These are phyloP conservation scores for Penelope pileata DNA, from an alignment of 2,113 vertebrate species.

Conservation along the genomic window DNA sequence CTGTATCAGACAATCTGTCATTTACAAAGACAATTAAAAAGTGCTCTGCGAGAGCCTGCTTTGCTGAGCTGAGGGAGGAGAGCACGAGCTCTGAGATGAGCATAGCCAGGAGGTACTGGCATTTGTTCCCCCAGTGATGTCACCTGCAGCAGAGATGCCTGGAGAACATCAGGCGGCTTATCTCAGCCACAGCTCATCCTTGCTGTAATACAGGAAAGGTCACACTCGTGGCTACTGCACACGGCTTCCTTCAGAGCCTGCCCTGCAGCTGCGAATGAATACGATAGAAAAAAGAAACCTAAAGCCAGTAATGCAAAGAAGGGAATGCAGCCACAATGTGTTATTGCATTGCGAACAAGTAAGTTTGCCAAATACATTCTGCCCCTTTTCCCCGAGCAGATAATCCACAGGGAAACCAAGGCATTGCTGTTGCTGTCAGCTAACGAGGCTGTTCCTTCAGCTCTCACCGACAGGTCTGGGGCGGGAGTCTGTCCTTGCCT, in stretches of 20 bases:
- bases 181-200: neutral
- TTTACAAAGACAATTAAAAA: neutral
- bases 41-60: neutral
- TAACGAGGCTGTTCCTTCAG: neutral
- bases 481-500: neutral
- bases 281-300: neutral
- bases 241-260: neutral
- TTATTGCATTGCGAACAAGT: neutral
- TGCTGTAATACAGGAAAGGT: neutral
- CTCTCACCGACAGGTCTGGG: neutral
- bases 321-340: accelerated
- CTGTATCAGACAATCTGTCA: neutral
- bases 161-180: neutral
- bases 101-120: neutral
- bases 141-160: neutral
- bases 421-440: neutral
- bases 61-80: neutral
- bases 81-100: neutral
- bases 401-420: neutral
- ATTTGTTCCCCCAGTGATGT: neutral
- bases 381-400: neutral
- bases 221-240: neutral
- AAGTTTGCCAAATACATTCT: neutral
- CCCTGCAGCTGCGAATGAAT: neutral
- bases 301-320: neutral